These are phyloP conservation scores for Carassius auratus DNA, from an alignment of 2,113 vertebrate species.

Conservation along the genomic window DNA sequence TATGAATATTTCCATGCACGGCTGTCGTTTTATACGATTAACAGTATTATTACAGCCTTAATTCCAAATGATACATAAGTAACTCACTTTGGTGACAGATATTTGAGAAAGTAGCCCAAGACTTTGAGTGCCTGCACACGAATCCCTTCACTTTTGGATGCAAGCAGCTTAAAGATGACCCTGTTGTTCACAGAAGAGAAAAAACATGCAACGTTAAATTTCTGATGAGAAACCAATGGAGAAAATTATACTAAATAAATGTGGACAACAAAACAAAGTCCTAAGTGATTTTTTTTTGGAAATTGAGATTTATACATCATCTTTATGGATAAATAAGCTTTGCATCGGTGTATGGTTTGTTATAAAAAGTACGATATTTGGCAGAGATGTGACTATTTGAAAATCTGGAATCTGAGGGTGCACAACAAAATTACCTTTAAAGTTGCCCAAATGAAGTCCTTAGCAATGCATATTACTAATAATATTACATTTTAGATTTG, in stretches of 20 bases:
- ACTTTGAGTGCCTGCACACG: slow-evolving; percentile 95
- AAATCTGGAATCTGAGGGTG: no score
- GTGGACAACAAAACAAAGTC: no score
- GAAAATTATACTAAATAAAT: not conserved
- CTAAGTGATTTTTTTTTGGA: no score
- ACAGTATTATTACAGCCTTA: not conserved
- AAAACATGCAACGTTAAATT: not conserved
- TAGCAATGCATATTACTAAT: no score
- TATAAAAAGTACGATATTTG: no score
- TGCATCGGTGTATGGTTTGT: no score
- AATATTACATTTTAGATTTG: no score
- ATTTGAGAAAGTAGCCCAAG: slow-evolving; percentile 94
- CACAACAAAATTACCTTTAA: not conserved
- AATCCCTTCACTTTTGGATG: slow-evolving; percentile 93
- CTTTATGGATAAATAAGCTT: no score
- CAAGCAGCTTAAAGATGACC: slow-evolving; percentile 93
- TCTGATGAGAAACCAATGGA: not conserved
- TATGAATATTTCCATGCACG: slow-evolving; percentile 24
- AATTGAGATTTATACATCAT: no score
- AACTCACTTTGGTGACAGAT: slow-evolving; percentile 91
- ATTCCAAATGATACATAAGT: not conserved
- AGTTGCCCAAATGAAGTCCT: no score
- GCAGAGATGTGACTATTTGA: no score
- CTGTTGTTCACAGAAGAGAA: slow-evolving; percentile 67
- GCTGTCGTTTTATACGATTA: not conserved